Base-by-base conservation (phyloP, 2,113 vertebrate species). In the Diphyllodes magnificus region DNA sequence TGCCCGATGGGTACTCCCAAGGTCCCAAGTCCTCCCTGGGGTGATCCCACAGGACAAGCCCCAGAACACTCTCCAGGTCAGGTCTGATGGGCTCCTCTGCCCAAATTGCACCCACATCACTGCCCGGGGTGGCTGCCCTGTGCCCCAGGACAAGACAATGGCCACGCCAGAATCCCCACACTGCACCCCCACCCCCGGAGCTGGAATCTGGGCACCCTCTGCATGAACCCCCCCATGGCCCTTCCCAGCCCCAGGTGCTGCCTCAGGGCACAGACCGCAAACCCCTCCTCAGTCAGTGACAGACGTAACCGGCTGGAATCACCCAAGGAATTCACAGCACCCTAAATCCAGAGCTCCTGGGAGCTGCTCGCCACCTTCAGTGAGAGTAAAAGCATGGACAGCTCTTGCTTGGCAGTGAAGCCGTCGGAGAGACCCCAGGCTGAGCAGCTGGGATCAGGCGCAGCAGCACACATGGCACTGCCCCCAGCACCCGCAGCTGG, bases 401-500 rank as follows among this genome's bases (percentile, higher is more conserved):
- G 42, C 56, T 50, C 86, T 40, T 8, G 27, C 56, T 50, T 11
- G 1, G 64, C 70, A 78, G 35, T 6, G 6, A 82, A 82, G 27
- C 17, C 17, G 0, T 4, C 0, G 0, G 35, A 9, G 61, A 49
- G 30, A 81, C 4, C n/a, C 35, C 0, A 0, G 70, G 50, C 25
- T 19, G 11, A 42, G 61, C 83, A 78, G 30, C 61, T 68, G 13
- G 0, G 40, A 35, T 44, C 33, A 7, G 10, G 5, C 42, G 21
- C 1, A 0, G 59, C 77, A 77, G 42, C 23, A 3, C 23, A 20
- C n/a, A 39, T 1, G 0, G 45, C 56, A 53, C 78, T 53, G 84
- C 39, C 27, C 69, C 65, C 64, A 63, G 50, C 31, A 35, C 51
- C 50, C 59, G 0, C 78, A 40, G 84, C 83, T 54, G 61, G 64